Percentiles rank a stretch among this genome's conserved stretches.
These are phyloP conservation scores for Hyles lineata DNA, from an alignment of 2,888 invertebrate genomes.

Conservation along the genomic window DNA sequence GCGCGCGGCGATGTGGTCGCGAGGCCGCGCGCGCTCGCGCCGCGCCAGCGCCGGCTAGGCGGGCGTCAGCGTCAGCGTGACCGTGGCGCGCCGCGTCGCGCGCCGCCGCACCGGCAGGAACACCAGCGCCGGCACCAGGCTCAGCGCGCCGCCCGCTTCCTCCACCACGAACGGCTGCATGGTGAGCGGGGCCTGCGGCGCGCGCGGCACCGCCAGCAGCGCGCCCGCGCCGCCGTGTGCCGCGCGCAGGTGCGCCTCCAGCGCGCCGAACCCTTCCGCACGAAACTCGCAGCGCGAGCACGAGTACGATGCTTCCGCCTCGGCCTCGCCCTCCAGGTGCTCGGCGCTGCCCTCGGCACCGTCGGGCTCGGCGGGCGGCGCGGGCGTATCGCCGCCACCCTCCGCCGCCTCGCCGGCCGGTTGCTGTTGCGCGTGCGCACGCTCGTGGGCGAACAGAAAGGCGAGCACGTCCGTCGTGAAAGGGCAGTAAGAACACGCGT, in stretches of 20 bases:
- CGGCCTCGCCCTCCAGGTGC: slow-evolving; percentile 58
- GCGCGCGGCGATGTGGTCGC: slow-evolving; percentile 67
- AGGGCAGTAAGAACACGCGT: slow-evolving; percentile 95
- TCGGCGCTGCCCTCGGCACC: slow-evolving; percentile 46
- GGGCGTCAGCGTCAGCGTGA: slow-evolving; percentile 97
- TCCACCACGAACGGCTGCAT: slow-evolving; percentile 98
- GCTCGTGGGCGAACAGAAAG: slow-evolving; percentile 96
- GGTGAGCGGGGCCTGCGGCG: slow-evolving; percentile 87
- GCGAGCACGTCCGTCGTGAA: slow-evolving; percentile 95
- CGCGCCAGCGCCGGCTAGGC: slow-evolving; percentile 86
- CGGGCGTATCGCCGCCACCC: slow-evolving; percentile 45
- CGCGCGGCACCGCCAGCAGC: slow-evolving; percentile 86
- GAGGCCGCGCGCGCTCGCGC: slow-evolving; percentile 59
- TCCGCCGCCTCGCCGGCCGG: slow-evolving; percentile 58
- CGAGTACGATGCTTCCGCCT: slow-evolving; percentile 69
- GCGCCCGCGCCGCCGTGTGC: slow-evolving; percentile 81
- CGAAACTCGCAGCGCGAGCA: slow-evolving; percentile 81
- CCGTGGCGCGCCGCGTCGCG: slow-evolving; percentile 93
- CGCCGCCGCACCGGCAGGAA: slow-evolving; percentile 96
- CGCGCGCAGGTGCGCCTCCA: slow-evolving; percentile 79
- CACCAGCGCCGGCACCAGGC: slow-evolving; percentile 95
- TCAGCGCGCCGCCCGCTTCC: slow-evolving; percentile 82
- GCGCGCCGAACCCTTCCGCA: slow-evolving; percentile 76
- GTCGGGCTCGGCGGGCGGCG: slow-evolving; percentile 50
- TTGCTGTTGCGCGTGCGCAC: slow-evolving; percentile 87